A percentile compares a stretch with the other conserved stretches of the same genome.
These are phyloP conservation scores for Periphyllus acericola DNA, from an alignment of 2,888 invertebrate genomes.

Conservation along the genomic window DNA sequence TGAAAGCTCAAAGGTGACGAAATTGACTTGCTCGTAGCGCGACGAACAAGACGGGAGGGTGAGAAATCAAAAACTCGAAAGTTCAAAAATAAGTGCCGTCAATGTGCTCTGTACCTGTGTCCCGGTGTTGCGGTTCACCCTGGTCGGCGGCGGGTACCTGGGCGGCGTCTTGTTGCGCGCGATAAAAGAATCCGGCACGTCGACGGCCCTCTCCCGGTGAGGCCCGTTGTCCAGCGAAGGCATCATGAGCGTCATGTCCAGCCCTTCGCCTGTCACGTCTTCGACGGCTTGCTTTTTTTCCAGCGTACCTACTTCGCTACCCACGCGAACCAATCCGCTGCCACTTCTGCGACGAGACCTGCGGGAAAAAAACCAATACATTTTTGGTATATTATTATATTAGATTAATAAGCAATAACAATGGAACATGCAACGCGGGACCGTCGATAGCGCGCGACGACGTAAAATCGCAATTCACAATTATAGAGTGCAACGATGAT, in stretches of 20 bases:
- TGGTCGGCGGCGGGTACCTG: constrained; percentile 81
- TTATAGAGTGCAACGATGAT: too few species aligned
- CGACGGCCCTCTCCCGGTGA: constrained; percentile 98
- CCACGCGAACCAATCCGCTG: constrained; percentile 52
- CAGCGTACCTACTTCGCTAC: constrained; percentile 56
- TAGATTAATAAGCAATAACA: too few species aligned
- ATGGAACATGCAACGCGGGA: too few species aligned
- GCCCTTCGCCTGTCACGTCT: constrained; percentile 54
- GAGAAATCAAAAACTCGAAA: too few species aligned
- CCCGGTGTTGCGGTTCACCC: constrained; percentile 68
- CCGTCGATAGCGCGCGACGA: too few species aligned
- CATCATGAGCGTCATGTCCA: constrained; percentile 59
- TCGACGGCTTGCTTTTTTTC: constrained; percentile 57
- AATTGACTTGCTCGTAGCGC: too few species aligned
- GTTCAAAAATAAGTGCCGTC: too few species aligned
- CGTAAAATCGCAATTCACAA: too few species aligned
- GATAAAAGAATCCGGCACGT: constrained; percentile 94
- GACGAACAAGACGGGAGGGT: too few species aligned
- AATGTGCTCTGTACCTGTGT: constrained; percentile 70
- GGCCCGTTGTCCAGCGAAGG: constrained; percentile 70
- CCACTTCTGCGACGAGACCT: constrained; percentile 60
- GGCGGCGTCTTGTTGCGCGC: constrained; percentile 91
- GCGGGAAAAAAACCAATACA: not conserved
- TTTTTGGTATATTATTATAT: too few species aligned
- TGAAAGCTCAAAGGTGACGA: too few species aligned